Conservation (phyloP, 2,113 vertebrate genomes). For the Indri indri region DNA sequence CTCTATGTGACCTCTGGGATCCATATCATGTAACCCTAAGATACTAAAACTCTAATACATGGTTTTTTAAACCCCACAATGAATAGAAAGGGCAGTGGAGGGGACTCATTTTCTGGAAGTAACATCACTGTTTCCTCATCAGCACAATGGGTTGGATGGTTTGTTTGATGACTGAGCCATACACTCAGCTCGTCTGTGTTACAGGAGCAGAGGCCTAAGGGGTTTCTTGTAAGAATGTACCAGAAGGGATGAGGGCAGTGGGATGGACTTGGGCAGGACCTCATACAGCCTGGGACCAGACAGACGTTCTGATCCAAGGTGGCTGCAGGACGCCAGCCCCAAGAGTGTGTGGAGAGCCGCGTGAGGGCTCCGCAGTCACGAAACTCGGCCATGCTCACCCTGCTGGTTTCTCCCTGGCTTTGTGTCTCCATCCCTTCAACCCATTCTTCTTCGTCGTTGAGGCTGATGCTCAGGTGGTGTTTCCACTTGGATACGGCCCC, state of each 20-base stretch:
- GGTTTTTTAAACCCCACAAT: not conserved
- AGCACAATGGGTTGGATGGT: not conserved
- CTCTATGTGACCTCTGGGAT: not conserved
- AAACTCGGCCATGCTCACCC: too few species aligned
- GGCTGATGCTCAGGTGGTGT: not conserved
- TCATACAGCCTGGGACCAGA: not conserved
- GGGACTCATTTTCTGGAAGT: not conserved
- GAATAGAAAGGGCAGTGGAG: not conserved
- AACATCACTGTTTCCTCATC: not conserved
- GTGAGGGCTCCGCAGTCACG: accelerated
- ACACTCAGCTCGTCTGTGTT: not conserved
- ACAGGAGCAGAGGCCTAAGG: not conserved
- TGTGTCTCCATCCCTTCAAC: not conserved
- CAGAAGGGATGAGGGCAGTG: not conserved
- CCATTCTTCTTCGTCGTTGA: not conserved
- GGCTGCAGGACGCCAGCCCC: not conserved
- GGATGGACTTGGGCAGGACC: not conserved
- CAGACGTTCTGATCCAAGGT: not conserved
- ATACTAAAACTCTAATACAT: not conserved
- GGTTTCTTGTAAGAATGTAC: not conserved
- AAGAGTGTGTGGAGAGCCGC: not conserved
- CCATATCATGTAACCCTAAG: not conserved
- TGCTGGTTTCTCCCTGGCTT: not conserved
- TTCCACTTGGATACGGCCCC: not conserved
- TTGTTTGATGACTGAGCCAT: not conserved